Base-by-base conservation (phyloP, 2,113 vertebrate species). In the Geothlypis trichas region DNA sequence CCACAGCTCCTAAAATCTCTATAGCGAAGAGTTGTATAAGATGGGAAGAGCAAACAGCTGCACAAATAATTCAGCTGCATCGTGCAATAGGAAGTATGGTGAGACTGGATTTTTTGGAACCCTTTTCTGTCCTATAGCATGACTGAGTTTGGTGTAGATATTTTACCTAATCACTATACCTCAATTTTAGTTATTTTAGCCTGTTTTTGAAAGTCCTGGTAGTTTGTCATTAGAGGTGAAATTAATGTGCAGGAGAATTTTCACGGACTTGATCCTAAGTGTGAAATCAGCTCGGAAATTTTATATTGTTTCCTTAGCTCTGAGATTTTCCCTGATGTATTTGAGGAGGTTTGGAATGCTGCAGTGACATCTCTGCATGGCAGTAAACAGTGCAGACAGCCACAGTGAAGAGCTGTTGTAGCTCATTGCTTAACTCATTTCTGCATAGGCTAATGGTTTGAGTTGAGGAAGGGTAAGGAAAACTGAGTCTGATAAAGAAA, bases 1-100 rank as follows among this genome's bases (percentile, higher is more conserved):
- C 18, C 42, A 73, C 62, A 99, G 99, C 99, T 65, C 99, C 99
- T 18, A 99, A 99, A 96, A 97, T 99, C 81, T 98, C 82, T n/a
- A 2, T 79, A 21, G 94, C 91, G 3, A 97, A 98, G 98, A 99
- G 99, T 74, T 99, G 98, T 97, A n/a, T 99, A 74, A 97, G 98
- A 18, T 99, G 99, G 99, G 99, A 99, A 87, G 98, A 99, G 33
- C 99, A 99, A 81, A 99, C 98, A 0, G 98, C 99, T 93, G 97
- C 98, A 15, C 97, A 99, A 28, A 97, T 99, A 41, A 76, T 98
- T 58, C 97, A 98, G 3, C 97, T 99, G 54, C 97, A 98, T 90
- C 98, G 98, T 72, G 99, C 99, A 41, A 97, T 99, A 65, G 99
- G 98, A 90, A 98, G 94, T 37, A 95, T 96, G 97, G 99, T 99